These are phyloP conservation scores for Aptenodytes forsteri DNA, from an alignment of 2,113 vertebrate species.

Conservation along the genomic window DNA sequence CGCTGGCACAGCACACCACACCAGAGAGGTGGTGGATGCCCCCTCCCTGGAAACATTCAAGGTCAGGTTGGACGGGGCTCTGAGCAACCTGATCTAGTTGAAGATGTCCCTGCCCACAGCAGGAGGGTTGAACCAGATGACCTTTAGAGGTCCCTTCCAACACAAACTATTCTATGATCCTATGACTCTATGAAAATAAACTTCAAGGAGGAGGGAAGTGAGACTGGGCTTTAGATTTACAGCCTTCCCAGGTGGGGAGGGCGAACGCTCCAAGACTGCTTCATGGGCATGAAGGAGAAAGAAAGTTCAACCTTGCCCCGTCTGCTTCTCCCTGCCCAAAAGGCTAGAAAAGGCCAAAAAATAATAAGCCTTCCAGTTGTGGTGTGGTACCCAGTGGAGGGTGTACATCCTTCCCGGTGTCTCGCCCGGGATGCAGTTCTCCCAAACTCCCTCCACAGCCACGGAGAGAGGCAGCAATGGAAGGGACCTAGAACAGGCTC, in stretches of 20 bases:
- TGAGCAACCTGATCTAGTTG: background rate
- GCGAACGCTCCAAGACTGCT: background rate
- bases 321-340: background rate
- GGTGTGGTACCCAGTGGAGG: background rate
- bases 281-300: background rate
- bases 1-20: background rate
- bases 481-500: background rate
- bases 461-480: background rate
- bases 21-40: background rate
- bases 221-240: background rate
- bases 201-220: background rate
- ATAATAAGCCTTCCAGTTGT: background rate
- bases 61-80: background rate
- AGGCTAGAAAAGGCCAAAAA: background rate
- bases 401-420: accelerated
- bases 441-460: background rate
- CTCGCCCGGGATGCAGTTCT: background rate
- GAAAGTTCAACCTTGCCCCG: background rate
- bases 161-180: background rate
- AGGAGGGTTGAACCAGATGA: background rate
- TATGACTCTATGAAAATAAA: background rate
- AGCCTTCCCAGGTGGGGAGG: background rate
- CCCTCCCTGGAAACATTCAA: too few species aligned
- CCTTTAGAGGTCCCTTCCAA: background rate
- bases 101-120: too few species aligned